phyloP scores from a whole-genome alignment of 2,888 invertebrate species.

The Lomographa bimaculata region DNA sequence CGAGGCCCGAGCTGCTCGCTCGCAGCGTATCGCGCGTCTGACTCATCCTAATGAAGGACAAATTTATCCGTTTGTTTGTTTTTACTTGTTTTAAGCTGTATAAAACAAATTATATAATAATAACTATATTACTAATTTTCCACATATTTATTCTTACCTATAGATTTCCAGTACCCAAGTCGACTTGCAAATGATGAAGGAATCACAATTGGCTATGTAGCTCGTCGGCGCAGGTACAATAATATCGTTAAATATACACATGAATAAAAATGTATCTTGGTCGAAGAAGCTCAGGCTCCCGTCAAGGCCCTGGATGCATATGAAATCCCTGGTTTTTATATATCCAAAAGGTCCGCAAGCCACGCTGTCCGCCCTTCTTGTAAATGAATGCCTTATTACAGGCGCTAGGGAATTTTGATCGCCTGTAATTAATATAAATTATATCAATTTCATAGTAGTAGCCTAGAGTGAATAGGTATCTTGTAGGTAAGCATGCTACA shows the following conservation, averaged over 20 bases:
- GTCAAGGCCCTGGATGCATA: conserved; percentile 96
- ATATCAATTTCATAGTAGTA: too few relatives aligned
- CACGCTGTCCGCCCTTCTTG: conserved; percentile 90
- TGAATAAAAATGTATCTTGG: conserved; percentile 94
- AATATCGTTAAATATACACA: conserved; percentile 90
- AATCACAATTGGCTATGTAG: conserved; percentile 92
- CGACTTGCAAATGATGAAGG: conserved; percentile 92
- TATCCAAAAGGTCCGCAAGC: conserved; percentile 94
- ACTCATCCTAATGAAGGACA: too few relatives aligned
- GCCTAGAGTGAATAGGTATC: too few relatives aligned
- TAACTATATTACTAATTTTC: too few relatives aligned
- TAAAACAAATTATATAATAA: too few relatives aligned
- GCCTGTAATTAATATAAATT: conserved; percentile 70
- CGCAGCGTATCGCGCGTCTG: too few relatives aligned
- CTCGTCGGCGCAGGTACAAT: conserved; percentile 93
- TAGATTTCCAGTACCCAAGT: conserved; percentile 93
- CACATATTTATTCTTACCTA: conserved; percentile 85
- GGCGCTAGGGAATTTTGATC: conserved; percentile 87
- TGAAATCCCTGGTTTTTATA: conserved; percentile 91
- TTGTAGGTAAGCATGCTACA: too few relatives aligned
- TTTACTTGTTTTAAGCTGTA: too few relatives aligned
- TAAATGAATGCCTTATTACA: conserved; percentile 92
- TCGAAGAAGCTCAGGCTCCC: conserved; percentile 95
- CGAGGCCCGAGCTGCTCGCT: too few relatives aligned
- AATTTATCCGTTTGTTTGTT: too few relatives aligned